These are phyloP conservation scores for Dascyllus trimaculatus DNA, from an alignment of 2,113 vertebrate species.

Conservation along the genomic window DNA sequence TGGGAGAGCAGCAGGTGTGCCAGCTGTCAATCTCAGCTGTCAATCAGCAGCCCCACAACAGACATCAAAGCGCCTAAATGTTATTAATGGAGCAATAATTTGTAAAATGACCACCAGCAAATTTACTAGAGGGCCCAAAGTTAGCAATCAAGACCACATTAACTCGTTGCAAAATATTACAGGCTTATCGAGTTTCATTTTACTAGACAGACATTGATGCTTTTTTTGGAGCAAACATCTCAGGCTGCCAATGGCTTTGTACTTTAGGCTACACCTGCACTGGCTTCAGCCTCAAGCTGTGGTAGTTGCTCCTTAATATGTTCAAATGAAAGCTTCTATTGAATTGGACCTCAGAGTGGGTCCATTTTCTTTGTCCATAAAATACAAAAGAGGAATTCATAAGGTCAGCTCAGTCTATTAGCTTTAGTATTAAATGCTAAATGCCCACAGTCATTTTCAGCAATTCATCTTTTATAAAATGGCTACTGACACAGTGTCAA, in stretches of 20 bases:
- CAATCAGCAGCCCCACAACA: background rate
- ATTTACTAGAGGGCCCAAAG: no score
- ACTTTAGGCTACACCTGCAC: background rate
- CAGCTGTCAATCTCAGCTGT: background rate
- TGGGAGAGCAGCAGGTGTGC: no score
- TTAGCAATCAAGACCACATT: background rate
- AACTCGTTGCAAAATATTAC: background rate
- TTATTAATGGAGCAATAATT: no score
- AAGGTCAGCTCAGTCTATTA: background rate
- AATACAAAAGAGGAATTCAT: background rate
- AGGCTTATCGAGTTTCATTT: background rate
- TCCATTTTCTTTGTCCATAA: background rate
- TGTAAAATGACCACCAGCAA: no score
- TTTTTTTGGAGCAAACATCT: background rate
- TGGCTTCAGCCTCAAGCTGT: background rate
- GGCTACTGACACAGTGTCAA: background rate
- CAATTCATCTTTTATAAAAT: background rate
- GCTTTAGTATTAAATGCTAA: background rate
- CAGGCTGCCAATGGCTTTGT: background rate
- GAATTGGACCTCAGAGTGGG: background rate
- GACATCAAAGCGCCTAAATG: background rate
- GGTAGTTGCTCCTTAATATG: background rate
- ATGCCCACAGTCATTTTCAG: background rate
- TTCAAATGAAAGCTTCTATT: background rate
- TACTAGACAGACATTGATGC: background rate